A percentile compares a stretch with the other conserved stretches of the same genome.
phyloP scores from a whole-genome alignment of 2,113 vertebrate species.

The Megaceryle maxima region DNA sequence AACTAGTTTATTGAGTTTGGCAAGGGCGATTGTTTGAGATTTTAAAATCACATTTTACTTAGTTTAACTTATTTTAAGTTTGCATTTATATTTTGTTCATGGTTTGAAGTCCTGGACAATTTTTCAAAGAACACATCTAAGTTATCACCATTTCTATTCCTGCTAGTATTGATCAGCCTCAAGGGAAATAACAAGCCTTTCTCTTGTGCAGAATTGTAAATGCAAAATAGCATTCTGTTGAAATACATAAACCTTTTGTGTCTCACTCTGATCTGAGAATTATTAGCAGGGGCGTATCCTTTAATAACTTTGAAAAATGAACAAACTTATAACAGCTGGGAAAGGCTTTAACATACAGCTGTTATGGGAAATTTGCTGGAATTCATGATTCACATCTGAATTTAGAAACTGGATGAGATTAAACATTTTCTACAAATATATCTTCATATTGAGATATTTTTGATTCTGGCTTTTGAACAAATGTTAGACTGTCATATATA shows the following conservation, averaged over 20 bases:
- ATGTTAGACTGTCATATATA: neutral
- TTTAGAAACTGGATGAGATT: constrained; percentile 22
- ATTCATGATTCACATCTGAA: constrained; percentile 51
- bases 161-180: constrained; percentile 37
- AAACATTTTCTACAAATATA: constrained; percentile 33
- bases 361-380: constrained; percentile 36
- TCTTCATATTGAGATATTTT: constrained; percentile 21
- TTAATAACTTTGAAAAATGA: constrained; percentile 63
- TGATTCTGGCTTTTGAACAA: constrained; percentile 3
- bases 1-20: neutral
- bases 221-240: constrained; percentile 59
- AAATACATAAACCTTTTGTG: constrained; percentile 53
- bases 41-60: neutral
- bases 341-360: constrained; percentile 34
- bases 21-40: neutral
- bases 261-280: constrained; percentile 21
- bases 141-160: constrained; percentile 39
- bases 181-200: constrained; percentile 56
- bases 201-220: constrained; percentile 38
- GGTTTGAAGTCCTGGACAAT: constrained; percentile 15
- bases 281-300: constrained; percentile 44
- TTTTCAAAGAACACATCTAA: constrained; percentile 33
- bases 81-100: neutral
- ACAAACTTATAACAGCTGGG: constrained; percentile 25
- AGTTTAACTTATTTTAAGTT: constrained; percentile 17